A percentile compares a stretch with the other conserved stretches of the same genome.
Conservation (phyloP, 1,140 invertebrate species). For the Euwallacea fornicatus region DNA sequence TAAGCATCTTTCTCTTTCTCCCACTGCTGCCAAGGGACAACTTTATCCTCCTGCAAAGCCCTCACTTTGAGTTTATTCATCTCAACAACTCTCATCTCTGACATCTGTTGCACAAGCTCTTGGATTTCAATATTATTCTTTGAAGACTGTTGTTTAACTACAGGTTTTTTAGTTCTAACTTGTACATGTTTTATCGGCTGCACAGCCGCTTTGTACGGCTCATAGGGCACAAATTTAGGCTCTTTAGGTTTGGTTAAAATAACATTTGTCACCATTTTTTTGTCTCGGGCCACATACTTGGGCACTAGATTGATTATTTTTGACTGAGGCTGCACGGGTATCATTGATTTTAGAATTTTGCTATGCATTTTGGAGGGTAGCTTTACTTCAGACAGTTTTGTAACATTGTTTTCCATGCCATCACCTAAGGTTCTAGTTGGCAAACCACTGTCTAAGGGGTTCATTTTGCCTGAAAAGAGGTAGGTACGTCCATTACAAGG, state of each 20-base stretch:
- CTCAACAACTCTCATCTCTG: constrained; percentile 63
- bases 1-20: constrained; percentile 49
- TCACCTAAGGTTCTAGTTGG: constrained; percentile 47
- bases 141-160: constrained; percentile 15
- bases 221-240: constrained; percentile 85
- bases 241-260: constrained; percentile 63
- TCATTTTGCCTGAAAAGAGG: constrained; percentile 9
- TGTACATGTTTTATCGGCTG: constrained; percentile 64
- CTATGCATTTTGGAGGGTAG: constrained; percentile 30
- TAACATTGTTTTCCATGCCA: constrained; percentile 49
- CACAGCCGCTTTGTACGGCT: constrained; percentile 84
- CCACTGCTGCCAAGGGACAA: constrained; percentile 47
- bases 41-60: constrained; percentile 42
- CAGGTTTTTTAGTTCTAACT: constrained; percentile 13
- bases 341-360: constrained; percentile 44
- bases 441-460: neutral
- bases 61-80: constrained; percentile 48
- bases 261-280: constrained; percentile 45
- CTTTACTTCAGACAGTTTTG: constrained; percentile 37
- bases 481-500: neutral
- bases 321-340: constrained; percentile 46
- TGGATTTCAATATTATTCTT: constrained; percentile 72
- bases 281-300: constrained; percentile 48
- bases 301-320: constrained; percentile 47
- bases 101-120: constrained; percentile 66